Percentiles rank a stretch among this genome's conserved stretches.
Evolutionary conservation across 2,888 invertebrate genomes (phyloP).

Genomic region (Aquatica leii): DNA sequence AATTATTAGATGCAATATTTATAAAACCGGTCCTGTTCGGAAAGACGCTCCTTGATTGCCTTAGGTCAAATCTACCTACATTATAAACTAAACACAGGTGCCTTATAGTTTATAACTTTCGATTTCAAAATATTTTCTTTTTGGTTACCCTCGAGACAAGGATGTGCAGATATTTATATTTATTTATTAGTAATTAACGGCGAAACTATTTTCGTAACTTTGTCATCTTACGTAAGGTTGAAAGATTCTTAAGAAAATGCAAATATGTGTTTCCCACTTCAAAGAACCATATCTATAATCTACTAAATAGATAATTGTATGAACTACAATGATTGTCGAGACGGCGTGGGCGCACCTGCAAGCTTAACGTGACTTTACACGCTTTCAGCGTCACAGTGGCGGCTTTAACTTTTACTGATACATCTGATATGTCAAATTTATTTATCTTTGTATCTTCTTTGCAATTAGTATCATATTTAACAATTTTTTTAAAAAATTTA

Average conservation of each 20-base stretch:
- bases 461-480: neutral
- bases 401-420: constrained; percentile 17
- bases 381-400: constrained; percentile 21
- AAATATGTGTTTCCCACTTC: too few species aligned
- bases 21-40: constrained; percentile 48
- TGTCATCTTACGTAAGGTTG: too few species aligned
- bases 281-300: constrained; percentile 4
- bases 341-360: constrained; percentile 23
- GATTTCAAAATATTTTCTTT: constrained; percentile 35
- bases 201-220: constrained; percentile 8
- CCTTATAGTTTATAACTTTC: constrained; percentile 41
- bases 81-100: constrained; percentile 38
- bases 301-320: constrained; percentile 18
- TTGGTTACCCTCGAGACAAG: constrained; percentile 14
- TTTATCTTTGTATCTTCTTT: constrained; percentile 10
- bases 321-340: constrained; percentile 14
- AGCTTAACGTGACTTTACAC: constrained; percentile 18
- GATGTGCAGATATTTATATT: constrained; percentile 10
- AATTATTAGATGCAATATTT: constrained; percentile 46
- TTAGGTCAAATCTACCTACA: constrained; percentile 36
- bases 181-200: constrained; percentile 7
- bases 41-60: constrained; percentile 46
- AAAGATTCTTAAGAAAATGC: too few species aligned
- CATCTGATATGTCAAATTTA: constrained; percentile 17
- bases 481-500: too few species aligned